A percentile compares a stretch with the other conserved stretches of the same genome.
These are phyloP conservation scores for Trissonchulus sp. DNA, from an alignment of 2,888 invertebrate genomes.

Conservation along the genomic window DNA sequence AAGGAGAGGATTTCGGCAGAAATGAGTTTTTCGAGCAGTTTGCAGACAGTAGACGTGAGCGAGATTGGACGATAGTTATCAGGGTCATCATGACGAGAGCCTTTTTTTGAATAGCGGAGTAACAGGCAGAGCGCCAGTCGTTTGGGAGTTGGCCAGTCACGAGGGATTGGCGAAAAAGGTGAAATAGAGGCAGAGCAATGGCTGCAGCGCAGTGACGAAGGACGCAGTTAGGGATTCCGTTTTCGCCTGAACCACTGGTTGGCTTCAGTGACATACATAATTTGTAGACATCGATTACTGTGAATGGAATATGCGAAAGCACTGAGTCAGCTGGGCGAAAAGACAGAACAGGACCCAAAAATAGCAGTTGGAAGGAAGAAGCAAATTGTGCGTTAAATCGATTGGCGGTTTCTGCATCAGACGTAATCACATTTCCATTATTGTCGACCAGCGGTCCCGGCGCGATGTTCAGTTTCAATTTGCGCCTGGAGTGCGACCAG, in stretches of 20 bases:
- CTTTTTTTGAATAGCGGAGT: neutral
- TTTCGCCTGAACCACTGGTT: neutral
- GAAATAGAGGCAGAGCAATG: neutral
- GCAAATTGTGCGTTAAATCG: neutral
- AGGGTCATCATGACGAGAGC: neutral
- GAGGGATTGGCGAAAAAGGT: neutral
- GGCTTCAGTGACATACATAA: neutral
- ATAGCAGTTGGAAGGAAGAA: neutral
- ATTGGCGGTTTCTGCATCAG: neutral
- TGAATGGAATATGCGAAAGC: neutral
- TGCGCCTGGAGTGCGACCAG: neutral
- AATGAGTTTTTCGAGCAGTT: slow-evolving; percentile 2
- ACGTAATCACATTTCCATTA: neutral
- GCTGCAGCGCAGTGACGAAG: neutral
- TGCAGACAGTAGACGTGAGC: no score
- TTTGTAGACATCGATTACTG: neutral
- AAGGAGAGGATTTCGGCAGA: neutral
- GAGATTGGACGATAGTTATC: neutral
- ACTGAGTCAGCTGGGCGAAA: neutral
- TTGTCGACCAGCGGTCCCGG: neutral
- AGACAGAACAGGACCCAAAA: neutral
- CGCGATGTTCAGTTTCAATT: neutral
- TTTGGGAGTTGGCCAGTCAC: neutral
- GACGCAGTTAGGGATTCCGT: neutral
- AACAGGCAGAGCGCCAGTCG: neutral